Evolutionary conservation across 2,797 vertebrate species (phyloP).

Genomic region (Rhabdomys pumilio): DNA sequence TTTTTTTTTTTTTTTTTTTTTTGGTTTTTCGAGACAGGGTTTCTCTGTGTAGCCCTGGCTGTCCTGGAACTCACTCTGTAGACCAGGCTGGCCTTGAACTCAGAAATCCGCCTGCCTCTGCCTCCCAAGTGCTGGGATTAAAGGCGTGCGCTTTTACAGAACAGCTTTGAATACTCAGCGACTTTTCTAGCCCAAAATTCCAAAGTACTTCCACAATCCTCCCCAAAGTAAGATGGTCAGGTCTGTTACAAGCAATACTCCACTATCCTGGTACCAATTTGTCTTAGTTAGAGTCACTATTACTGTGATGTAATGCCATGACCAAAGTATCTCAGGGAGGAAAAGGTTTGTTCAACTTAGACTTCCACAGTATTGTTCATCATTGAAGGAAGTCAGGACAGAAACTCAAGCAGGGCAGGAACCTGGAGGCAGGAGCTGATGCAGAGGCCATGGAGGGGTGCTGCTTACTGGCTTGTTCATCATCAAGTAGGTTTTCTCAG

Average conservation of each 20-base stretch:
- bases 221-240: background rate
- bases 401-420: background rate
- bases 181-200: background rate
- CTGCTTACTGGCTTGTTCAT: background rate
- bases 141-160: background rate
- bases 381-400: background rate
- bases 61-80: too few species aligned
- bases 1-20: too few species aligned
- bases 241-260: background rate
- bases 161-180: background rate
- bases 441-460: background rate
- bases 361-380: background rate
- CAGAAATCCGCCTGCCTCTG: too few species aligned
- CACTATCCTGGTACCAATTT: background rate
- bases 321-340: background rate
- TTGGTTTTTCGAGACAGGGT: too few species aligned
- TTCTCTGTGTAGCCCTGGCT: too few species aligned
- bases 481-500: background rate
- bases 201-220: background rate
- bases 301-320: background rate
- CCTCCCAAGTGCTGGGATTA: too few species aligned
- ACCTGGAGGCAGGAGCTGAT: background rate
- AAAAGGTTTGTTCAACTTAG: background rate
- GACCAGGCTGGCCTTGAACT: too few species aligned
- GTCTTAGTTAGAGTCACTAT: background rate